Percentiles rank a stretch among this genome's conserved stretches.
Conservation (phyloP, 2,888 invertebrate species). For the Trachelus stipa region DNA sequence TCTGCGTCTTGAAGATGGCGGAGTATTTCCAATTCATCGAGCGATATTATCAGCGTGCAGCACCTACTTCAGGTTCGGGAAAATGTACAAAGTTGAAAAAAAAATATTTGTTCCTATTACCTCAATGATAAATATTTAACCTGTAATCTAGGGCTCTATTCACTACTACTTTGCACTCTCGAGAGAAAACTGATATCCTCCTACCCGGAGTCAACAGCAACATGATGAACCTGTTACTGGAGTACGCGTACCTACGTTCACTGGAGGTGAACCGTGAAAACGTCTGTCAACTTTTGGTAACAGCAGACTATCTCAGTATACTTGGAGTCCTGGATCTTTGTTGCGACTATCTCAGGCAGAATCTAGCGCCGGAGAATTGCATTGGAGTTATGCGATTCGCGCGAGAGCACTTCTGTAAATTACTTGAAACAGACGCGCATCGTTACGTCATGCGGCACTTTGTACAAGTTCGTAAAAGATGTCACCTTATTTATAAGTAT, state of each 20-base stretch:
- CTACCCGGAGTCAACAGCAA: slow-evolving; percentile 83
- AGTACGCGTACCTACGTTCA: slow-evolving; percentile 87
- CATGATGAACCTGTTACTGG: slow-evolving; percentile 82
- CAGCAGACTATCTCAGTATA: slow-evolving; percentile 90
- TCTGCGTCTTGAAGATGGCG: slow-evolving; percentile 84
- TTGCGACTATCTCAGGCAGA: slow-evolving; percentile 78
- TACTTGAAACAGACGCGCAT: slow-evolving; percentile 77
- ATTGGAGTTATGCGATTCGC: slow-evolving; percentile 89
- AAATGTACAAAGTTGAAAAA: neutral
- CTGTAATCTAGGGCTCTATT: slow-evolving; percentile 76
- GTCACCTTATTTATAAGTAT: neutral
- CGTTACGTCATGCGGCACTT: slow-evolving; percentile 83
- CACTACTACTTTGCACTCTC: slow-evolving; percentile 81
- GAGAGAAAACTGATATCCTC: slow-evolving; percentile 76
- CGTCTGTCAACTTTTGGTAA: slow-evolving; percentile 83
- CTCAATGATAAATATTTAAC: neutral
- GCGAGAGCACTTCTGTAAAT: slow-evolving; percentile 78
- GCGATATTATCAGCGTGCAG: slow-evolving; percentile 90
- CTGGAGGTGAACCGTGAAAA: slow-evolving; percentile 81
- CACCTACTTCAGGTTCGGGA: slow-evolving; percentile 84
- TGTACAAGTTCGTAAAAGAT: slow-evolving; percentile 65
- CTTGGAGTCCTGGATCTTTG: slow-evolving; percentile 85
- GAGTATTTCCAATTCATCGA: slow-evolving; percentile 86
- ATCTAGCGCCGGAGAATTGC: slow-evolving; percentile 82
- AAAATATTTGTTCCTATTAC: neutral